phyloP scores from a whole-genome alignment of 1,140 invertebrate species.

The Dreissena polymorpha region DNA sequence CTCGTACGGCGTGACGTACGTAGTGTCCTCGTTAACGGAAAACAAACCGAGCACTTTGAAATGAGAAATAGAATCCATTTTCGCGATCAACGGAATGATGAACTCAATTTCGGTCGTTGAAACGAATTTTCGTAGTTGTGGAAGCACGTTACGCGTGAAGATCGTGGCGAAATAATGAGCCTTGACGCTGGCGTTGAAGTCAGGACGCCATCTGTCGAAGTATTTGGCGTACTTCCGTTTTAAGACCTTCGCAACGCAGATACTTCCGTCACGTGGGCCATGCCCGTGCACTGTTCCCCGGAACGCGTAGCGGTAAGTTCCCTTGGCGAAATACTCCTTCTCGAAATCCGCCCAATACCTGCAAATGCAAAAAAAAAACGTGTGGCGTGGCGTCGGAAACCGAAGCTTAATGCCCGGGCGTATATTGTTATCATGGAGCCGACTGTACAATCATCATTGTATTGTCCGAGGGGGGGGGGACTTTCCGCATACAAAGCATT shows the following conservation, averaged over 20 bases:
- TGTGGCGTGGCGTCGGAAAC: too few species aligned
- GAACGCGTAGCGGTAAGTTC: conserved; percentile 47
- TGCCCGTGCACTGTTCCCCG: conserved; percentile 41
- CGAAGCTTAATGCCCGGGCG: too few species aligned
- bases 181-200: conserved; percentile 45
- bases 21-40: too few species aligned
- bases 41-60: too few species aligned
- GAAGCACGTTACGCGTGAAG: conserved; percentile 25
- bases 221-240: conserved; percentile 45
- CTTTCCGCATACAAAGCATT: too few species aligned
- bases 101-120: conserved; percentile 37
- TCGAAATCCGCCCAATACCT: conserved; percentile 52
- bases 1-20: too few species aligned
- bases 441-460: too few species aligned
- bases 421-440: too few species aligned
- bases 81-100: conserved; percentile 44
- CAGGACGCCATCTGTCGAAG: conserved; percentile 45
- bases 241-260: conserved; percentile 52
- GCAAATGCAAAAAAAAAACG: too few species aligned
- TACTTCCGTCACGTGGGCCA: conserved; percentile 33
- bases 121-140: conserved; percentile 25
- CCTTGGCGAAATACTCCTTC: too few species aligned
- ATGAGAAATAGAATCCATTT: conserved; percentile 48
- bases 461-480: too few species aligned
- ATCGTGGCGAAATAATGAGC: conserved; percentile 35